phyloP scores from a whole-genome alignment of 2,113 vertebrate genomes.

The Bothrops jararaca region DNA sequence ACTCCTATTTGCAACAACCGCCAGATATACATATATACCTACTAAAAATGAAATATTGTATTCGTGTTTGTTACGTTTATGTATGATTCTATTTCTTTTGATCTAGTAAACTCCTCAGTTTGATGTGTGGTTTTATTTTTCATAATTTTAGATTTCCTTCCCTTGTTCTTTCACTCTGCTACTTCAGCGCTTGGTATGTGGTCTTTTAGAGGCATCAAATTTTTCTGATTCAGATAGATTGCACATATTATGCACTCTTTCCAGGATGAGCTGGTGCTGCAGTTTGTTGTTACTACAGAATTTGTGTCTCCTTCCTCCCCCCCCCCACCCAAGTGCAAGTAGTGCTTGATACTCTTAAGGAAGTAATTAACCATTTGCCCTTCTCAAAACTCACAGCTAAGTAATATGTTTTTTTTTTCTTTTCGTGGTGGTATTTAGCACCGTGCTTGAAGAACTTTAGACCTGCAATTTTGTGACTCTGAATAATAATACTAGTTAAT shows the following conservation, averaged over 20 bases:
- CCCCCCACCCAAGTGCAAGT: neutral
- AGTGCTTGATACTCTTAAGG: neutral
- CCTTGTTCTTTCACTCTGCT: neutral
- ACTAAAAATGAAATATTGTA: neutral
- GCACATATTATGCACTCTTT: neutral
- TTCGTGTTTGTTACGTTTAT: neutral
- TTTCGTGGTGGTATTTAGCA: neutral
- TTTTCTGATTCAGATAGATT: neutral
- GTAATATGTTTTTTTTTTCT: neutral
- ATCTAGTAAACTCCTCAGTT: neutral
- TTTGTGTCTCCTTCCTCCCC: neutral
- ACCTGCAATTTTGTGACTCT: neutral
- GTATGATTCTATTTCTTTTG: neutral
- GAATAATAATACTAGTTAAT: neutral
- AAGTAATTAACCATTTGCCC: neutral
- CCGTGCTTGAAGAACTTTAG: neutral
- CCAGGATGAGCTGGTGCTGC: neutral
- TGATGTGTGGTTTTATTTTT: neutral
- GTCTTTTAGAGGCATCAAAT: neutral
- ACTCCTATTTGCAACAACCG: neutral
- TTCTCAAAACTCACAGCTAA: neutral
- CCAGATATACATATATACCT: neutral
- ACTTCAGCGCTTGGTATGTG: neutral
- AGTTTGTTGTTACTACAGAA: neutral
- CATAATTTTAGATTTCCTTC: neutral